These are phyloP conservation scores for Pungitius pungitius DNA, from an alignment of 2,113 vertebrate genomes.

Conservation along the genomic window DNA sequence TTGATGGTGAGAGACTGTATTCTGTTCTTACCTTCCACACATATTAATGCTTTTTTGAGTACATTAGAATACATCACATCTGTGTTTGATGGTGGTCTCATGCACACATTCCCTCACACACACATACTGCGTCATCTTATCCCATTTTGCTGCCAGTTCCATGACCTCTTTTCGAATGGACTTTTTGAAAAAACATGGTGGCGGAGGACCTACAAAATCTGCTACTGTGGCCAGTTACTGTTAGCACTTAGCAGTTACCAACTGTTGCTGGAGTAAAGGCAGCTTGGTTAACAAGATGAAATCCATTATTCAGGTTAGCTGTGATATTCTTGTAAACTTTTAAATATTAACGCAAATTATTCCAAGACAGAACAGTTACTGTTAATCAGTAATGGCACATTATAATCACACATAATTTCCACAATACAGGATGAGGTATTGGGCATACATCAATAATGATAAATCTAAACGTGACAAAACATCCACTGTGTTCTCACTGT, in stretches of 20 bases:
- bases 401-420: too few relatives aligned
- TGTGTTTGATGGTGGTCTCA: conserved; percentile 38
- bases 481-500: neutral
- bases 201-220: neutral
- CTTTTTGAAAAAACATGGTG: neutral
- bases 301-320: neutral
- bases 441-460: neutral
- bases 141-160: neutral
- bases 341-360: neutral
- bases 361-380: neutral
- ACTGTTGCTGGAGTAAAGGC: neutral
- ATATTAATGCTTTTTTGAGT: conserved; percentile 65
- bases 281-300: neutral
- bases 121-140: neutral
- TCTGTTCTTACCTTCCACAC: conserved; percentile 50
- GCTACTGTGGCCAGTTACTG: neutral
- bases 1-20: conserved; percentile 76
- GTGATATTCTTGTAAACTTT: neutral
- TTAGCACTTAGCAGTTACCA: neutral
- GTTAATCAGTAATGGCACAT: neutral
- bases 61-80: conserved; percentile 54
- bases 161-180: too few relatives aligned
- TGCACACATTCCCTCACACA: neutral
- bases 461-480: neutral
- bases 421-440: neutral